These are phyloP conservation scores for Tetranychus truncatus DNA, from an alignment of 2,888 invertebrate species.

Conservation along the genomic window DNA sequence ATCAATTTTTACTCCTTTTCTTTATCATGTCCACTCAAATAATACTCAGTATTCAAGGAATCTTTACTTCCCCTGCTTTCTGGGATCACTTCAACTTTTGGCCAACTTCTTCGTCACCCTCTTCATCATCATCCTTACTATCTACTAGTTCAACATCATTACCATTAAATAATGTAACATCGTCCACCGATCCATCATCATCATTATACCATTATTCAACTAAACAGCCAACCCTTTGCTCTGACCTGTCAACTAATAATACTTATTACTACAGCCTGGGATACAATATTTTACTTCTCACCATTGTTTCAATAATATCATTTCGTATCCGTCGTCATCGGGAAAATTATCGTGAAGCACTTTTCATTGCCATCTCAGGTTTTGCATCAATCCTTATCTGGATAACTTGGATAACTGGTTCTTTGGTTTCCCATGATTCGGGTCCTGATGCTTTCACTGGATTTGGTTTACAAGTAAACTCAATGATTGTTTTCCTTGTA, in stretches of 20 bases:
- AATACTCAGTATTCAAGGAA: conserved; percentile 34
- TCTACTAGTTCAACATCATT: conserved; percentile 30
- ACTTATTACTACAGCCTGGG: conserved; percentile 48
- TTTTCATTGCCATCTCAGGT: conserved; percentile 71
- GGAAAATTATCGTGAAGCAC: conserved; percentile 80
- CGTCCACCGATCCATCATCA: not conserved
- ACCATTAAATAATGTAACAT: not conserved
- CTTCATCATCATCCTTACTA: conserved; percentile 38
- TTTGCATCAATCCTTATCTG: conserved; percentile 70
- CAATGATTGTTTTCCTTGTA: conserved; percentile 64
- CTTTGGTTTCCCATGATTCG: conserved; percentile 30
- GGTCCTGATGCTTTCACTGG: conserved; percentile 51
- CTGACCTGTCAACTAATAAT: conserved; percentile 36
- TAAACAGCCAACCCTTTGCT: conserved; percentile 27
- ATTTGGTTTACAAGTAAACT: conserved; percentile 65
- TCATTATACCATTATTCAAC: not conserved
- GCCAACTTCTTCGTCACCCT: conserved; percentile 36
- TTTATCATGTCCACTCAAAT: conserved; percentile 73
- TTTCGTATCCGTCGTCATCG: conserved; percentile 63
- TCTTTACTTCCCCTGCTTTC: conserved; percentile 32
- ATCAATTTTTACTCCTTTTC: conserved; percentile 64
- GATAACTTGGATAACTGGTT: conserved; percentile 58
- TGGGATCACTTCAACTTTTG: conserved; percentile 23
- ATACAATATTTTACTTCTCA: conserved; percentile 62
- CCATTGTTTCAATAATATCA: conserved; percentile 64